Evolutionary conservation across 1,140 invertebrate species (phyloP), one percentile per base, ranked within the genome.

Genomic region (Meloidogyne hapla): DNA sequence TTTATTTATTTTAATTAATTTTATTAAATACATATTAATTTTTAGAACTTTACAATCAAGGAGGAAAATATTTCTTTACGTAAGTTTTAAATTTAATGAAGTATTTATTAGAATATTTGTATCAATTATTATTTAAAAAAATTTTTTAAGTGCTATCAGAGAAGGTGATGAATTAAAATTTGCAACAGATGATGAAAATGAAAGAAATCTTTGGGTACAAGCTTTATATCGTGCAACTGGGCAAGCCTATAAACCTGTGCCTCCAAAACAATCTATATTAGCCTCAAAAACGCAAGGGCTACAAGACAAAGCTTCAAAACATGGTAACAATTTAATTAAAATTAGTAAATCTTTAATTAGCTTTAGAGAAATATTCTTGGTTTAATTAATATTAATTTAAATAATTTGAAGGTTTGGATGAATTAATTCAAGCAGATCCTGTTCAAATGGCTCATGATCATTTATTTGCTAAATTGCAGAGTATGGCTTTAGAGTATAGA

Each of bases 171-270:
- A 93, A 79, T 93, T 99, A 64, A 91, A 95, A 21, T 96, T 94
- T 90, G 96, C 96, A 0, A 94, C 95, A 82, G 94, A 97, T 82
- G 96, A 99, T 89, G 96, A 99, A 88, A 96, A 94, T 86, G 96
- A 99, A 85, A 94, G 95, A 82, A 94, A 97, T 85, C 89, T 98
- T 69, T 99, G 97, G 97, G 96, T 99, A 9, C 90, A 90, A 62
- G 96, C 96, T 0, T 92, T 99, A 90, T 99, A 99, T 87, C 90
- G 96, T 80, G 97, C 97, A 6, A 99, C 97, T 1, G 97, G 97
- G 2, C 97, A 99, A 88, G 94, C 94, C 26, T 95, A 99, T 88
- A 98, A 98, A 87, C 97, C 97, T 2, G 94, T 94, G 12, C 95
- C 96, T 26, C 94, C 94, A 23, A 87, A 87, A 76, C 83, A 85